Evolutionary conservation across 2,888 invertebrate species (phyloP), one percentile per base, ranked within the genome.

Genomic region (Patella caerulea): DNA sequence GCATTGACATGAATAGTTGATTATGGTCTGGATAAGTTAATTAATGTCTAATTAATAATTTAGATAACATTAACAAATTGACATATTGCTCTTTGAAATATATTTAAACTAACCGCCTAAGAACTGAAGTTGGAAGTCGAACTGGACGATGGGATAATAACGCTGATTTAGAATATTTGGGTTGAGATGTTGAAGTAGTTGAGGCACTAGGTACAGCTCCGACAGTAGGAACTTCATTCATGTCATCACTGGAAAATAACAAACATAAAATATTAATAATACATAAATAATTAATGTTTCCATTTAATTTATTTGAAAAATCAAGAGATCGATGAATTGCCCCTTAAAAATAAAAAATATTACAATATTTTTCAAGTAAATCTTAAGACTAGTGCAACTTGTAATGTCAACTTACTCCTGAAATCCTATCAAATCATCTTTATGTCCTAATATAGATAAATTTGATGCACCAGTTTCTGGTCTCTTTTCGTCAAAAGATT

Each of bases 381-480:
- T n/a, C n/a, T n/a, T n/a, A n/a, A 45, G 45, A 45, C 9, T 9
- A 45, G 45, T 45, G 45, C 45, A 9, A 45, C 45, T 45, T 45
- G 34, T 45, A 5, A 45, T 45, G 45, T 45, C 45, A 24, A 81
- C 83, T 83, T 83, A 87, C 87, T 86, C 85, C 15, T 81, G 80
- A 78, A 84, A 86, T 45, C 72, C 79, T 45, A 82, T 95, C 75
- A 97, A 92, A 81, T 94, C 94, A 87, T 95, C 93, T 73, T 93
- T 92, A 72, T 82, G 74, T 4, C 90, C 90, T 75, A 89, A 78
- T 65, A 90, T 88, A 70, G 89, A 88, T 9, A 90, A 81, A 29
- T 84, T 76, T 9, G 85, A 53, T 2, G 82, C 71, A 0, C 87
- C 87, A 71, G 79, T 75, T 29, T 86, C 85, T 17, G 81, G 71